Evolutionary conservation across 1,140 invertebrate species (phyloP).

Genomic region (Wiebesia pumilae): DNA sequence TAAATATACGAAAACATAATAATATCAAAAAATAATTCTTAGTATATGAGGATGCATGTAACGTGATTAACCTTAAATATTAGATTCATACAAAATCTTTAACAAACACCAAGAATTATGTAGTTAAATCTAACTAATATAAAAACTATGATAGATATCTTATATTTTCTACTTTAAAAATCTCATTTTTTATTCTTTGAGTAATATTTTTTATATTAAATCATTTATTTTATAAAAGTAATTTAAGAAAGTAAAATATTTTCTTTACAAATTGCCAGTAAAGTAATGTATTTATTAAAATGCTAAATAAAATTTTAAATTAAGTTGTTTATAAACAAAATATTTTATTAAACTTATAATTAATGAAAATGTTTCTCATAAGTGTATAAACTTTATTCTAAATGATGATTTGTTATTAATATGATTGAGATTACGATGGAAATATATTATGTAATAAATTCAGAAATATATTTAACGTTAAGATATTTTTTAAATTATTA

Average conservation of each 20-base stretch:
- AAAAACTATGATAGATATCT: neutral
- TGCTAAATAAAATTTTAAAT: too few relatives aligned
- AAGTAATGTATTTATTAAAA: too few relatives aligned
- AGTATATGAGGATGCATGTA: conserved; percentile 5
- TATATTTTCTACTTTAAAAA: conserved; percentile 27
- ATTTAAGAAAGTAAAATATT: neutral
- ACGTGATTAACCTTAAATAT: neutral
- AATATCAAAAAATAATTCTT: conserved; percentile 16
- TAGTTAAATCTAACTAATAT: conserved; percentile 10
- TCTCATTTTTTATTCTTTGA: conserved; percentile 10
- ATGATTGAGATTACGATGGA: too few relatives aligned
- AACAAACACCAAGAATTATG: conserved; percentile 25
- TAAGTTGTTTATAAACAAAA: too few relatives aligned
- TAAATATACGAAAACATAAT: conserved; percentile 35
- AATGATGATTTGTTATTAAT: too few relatives aligned
- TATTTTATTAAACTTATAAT: too few relatives aligned
- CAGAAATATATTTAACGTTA: too few relatives aligned
- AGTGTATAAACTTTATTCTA: too few relatives aligned
- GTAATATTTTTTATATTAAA: conserved; percentile 22
- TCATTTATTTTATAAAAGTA: conserved; percentile 4
- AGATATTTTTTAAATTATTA: neutral
- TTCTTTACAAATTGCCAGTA: too few relatives aligned
- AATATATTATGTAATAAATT: too few relatives aligned
- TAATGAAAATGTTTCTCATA: too few relatives aligned
- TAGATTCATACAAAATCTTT: neutral